Base-by-base conservation (phyloP, 2,113 vertebrate genomes). In the Ameiurus melas region DNA sequence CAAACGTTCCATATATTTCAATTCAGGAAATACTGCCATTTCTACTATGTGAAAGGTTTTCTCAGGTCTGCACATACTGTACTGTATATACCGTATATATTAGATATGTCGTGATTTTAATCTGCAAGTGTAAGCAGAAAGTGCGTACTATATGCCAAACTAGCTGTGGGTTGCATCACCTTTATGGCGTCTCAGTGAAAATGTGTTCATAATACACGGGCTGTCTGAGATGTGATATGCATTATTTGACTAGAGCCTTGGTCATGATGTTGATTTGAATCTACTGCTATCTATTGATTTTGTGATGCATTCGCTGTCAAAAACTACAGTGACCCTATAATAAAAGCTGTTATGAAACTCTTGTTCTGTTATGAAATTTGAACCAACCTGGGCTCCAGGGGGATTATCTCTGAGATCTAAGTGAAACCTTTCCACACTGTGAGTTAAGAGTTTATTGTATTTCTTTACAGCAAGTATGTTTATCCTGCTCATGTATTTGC, bases 191-290 rank as follows among this genome's bases (percentile, higher is more conserved):
- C 17, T 13, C 27, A 9, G 3, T 84, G 6, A 14, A 62, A 43
- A 8, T n/a, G 66, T 64, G 5, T 64, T 83, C 82, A 66, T 47
- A 66, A 51, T 64, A 66, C 14, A 27, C 16, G 36, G 36, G 27
- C 58, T 83, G 39, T 8, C 33, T 62, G 58, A 66, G 12, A 66
- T 64, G 36, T 64, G 55, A 39, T 62, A 25, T 62, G 33, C 5
- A 62, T 66, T 60, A 30, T 66, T 51, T 62, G 36, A n/a, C 60
- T 66, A n/a, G 13, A 47, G 62, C 36, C 60, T 30, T 17, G 36
- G 36, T 83, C 60, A 47, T 25, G 25, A 66, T 64, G 19, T 82
- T 82, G 82, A 83, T 66, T 66, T 66, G 43, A 66, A 64, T 83
- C 43, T 64, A 62, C 36, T 13, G 33, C 57, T 62, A 14, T 64